Evolutionary conservation across 2,113 vertebrate species (phyloP).

Genomic region (Orcinus orca): DNA sequence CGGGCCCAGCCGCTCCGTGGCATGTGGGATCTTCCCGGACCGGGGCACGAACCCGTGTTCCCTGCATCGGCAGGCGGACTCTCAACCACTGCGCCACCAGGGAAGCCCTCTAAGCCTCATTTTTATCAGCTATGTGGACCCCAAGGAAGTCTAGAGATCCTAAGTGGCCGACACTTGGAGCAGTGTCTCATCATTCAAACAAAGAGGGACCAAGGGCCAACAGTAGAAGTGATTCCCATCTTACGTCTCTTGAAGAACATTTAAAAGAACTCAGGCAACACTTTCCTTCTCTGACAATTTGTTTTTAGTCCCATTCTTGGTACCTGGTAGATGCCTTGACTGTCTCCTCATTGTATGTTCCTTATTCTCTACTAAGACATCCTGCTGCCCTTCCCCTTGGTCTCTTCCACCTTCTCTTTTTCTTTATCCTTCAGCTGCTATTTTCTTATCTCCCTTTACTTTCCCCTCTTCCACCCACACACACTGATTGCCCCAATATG

Average conservation of each 20-base stretch:
- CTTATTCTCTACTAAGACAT: not conserved
- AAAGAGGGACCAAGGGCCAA: not conserved
- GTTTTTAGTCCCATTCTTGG: not conserved
- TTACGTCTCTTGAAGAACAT: not conserved
- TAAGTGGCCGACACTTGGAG: not conserved
- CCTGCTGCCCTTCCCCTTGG: not conserved
- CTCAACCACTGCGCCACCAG: no score
- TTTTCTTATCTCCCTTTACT: not conserved
- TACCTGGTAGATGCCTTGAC: not conserved
- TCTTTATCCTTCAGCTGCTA: not conserved
- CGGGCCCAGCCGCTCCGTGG: no score
- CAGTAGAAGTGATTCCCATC: not conserved
- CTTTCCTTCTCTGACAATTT: not conserved
- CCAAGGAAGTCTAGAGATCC: not conserved
- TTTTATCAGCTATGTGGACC: not conserved
- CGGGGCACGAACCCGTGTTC: no score
- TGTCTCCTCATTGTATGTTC: not conserved
- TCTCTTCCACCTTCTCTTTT: not conserved
- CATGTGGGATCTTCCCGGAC: no score
- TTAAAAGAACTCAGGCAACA: not conserved
- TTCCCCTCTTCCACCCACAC: not conserved
- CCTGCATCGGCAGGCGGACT: no score
- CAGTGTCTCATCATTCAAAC: not conserved
- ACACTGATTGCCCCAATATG: not conserved
- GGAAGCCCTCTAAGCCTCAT: not conserved